Conservation (phyloP, 1,140 invertebrate genomes). For the Adoxophyes honmai region DNA sequence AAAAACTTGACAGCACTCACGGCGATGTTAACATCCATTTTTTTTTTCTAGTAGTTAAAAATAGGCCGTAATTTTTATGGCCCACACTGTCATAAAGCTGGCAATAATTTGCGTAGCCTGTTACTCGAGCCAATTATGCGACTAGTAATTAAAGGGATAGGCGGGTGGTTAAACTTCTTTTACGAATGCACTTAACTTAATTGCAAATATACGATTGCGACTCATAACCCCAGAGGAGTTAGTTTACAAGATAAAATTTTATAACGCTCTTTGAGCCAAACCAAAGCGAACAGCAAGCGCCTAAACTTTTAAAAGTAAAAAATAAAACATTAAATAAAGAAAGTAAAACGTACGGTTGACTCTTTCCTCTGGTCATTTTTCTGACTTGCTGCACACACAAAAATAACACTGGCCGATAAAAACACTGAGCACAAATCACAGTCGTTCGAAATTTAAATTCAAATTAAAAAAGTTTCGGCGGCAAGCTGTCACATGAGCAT, state of each 20-base stretch:
- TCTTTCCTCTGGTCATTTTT: constrained; percentile 47
- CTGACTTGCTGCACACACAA: constrained; percentile 24
- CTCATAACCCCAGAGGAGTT: neutral
- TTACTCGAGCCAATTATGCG: neutral
- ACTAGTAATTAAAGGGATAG: neutral
- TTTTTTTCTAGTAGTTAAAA: too few species aligned
- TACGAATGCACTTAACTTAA: neutral
- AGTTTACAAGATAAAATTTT: neutral
- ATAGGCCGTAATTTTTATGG: too few species aligned
- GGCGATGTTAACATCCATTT: too few species aligned
- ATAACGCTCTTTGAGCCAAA: neutral
- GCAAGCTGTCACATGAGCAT: constrained; percentile 68
- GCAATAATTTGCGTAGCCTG: neutral
- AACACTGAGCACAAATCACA: constrained; percentile 46
- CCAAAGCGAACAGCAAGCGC: neutral
- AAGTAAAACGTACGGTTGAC: constrained; percentile 45
- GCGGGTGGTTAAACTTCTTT: neutral
- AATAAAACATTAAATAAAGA: constrained; percentile 23
- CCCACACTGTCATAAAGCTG: neutral
- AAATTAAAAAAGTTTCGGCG: constrained; percentile 58
- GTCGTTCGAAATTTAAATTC: constrained; percentile 39
- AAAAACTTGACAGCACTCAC: too few species aligned
- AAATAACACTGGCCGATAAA: constrained; percentile 25
- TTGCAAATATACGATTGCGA: neutral
- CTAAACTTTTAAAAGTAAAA: neutral